Conservation (phyloP, 2,888 invertebrate species). For the Idaea aversata region DNA sequence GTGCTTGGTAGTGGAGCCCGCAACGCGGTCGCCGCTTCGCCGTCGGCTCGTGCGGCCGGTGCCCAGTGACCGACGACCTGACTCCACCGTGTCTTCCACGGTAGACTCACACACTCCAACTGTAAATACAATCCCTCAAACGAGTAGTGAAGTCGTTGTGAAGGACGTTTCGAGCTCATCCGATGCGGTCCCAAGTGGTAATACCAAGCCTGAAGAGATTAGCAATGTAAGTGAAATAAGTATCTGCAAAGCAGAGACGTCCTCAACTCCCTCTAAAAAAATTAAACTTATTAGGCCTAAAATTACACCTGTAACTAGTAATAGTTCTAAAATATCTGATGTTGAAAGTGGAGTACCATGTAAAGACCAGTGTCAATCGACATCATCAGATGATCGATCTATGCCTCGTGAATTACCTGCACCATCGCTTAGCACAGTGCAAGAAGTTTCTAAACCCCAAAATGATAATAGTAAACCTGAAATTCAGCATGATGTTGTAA, state of each 20-base stretch:
- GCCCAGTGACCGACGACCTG: slow-evolving; percentile 63
- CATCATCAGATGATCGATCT: slow-evolving; percentile 49
- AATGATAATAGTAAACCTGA: slow-evolving; percentile 11
- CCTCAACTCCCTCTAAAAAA: slow-evolving; percentile 67
- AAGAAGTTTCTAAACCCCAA: slow-evolving; percentile 35
- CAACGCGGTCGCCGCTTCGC: slow-evolving; percentile 58
- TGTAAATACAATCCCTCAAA: slow-evolving; percentile 45
- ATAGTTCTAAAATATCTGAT: slow-evolving; percentile 41
- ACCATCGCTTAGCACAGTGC: slow-evolving; percentile 32
- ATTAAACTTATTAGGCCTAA: slow-evolving; percentile 74
- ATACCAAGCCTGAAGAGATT: slow-evolving; percentile 67
- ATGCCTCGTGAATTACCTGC: slow-evolving; percentile 27
- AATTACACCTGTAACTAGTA: slow-evolving; percentile 45
- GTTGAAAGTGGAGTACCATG: slow-evolving; percentile 34
- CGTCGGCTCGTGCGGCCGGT: slow-evolving; percentile 66
- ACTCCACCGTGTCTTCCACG: slow-evolving; percentile 73
- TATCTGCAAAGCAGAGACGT: slow-evolving; percentile 76
- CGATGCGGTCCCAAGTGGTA: slow-evolving; percentile 66
- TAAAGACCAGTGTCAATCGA: slow-evolving; percentile 63
- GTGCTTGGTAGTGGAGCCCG: slow-evolving; percentile 41
- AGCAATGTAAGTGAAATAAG: slow-evolving; percentile 72
- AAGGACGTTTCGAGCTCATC: slow-evolving; percentile 77
- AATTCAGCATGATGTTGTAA: slow-evolving; percentile 4
- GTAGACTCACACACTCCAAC: slow-evolving; percentile 59
- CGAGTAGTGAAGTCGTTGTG: slow-evolving; percentile 51